A percentile compares a stretch with the other conserved stretches of the same genome.
Conservation (phyloP, 1,140 invertebrate species). For the Apis laboriosa region DNA sequence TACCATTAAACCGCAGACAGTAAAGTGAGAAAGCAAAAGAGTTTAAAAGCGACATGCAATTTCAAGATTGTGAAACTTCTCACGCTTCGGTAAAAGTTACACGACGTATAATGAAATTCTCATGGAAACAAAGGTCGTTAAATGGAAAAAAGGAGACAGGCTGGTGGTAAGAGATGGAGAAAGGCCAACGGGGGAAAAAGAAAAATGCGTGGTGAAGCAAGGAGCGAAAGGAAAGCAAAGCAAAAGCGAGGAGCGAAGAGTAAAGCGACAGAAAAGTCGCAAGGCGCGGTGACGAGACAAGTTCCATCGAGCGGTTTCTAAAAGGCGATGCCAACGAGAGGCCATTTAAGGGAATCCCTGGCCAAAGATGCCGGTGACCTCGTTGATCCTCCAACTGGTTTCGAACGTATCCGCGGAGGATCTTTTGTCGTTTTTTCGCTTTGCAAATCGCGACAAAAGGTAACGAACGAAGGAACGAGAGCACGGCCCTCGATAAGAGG, state of each 20-base stretch:
- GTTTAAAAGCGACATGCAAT: slow-evolving; percentile 10
- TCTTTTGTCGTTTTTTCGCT: slow-evolving; percentile 53
- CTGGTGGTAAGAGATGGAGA: slow-evolving; percentile 22
- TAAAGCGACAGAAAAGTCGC: slow-evolving; percentile 45
- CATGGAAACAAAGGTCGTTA: slow-evolving; percentile 33
- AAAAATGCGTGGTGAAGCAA: not conserved
- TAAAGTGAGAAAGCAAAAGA: not conserved
- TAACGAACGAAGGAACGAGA: not conserved
- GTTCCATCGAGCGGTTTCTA: slow-evolving; percentile 67
- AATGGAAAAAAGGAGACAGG: slow-evolving; percentile 5
- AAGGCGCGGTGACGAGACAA: slow-evolving; percentile 53
- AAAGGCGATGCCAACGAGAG: slow-evolving; percentile 73
- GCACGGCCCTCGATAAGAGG: slow-evolving; percentile 29
- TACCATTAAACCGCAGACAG: slow-evolving; percentile 16
- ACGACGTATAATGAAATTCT: slow-evolving; percentile 50
- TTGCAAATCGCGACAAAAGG: slow-evolving; percentile 48
- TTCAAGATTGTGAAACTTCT: slow-evolving; percentile 26
- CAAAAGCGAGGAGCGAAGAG: not conserved
- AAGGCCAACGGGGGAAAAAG: slow-evolving; percentile 29
- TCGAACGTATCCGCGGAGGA: slow-evolving; percentile 64
- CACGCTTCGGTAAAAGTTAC: slow-evolving; percentile 16
- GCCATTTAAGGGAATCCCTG: slow-evolving; percentile 76
- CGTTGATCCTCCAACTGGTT: slow-evolving; percentile 76
- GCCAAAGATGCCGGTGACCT: slow-evolving; percentile 69
- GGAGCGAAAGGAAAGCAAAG: not conserved